These are phyloP conservation scores for Babylonia areolata DNA, from an alignment of 1,140 invertebrate genomes.

Conservation along the genomic window DNA sequence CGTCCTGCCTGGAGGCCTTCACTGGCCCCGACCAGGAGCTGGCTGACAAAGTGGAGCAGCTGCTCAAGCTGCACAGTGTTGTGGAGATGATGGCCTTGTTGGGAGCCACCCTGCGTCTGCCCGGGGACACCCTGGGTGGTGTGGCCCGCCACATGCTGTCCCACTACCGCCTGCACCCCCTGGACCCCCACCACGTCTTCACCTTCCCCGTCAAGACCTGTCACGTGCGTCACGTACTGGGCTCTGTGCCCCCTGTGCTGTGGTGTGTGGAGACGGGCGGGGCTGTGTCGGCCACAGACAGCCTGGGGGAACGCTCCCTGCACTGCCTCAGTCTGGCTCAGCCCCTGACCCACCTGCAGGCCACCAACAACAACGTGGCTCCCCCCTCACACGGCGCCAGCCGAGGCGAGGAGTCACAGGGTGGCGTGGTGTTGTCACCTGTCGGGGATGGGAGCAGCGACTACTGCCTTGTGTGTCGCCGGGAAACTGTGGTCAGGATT, in stretches of 20 bases:
- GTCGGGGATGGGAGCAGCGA: background rate
- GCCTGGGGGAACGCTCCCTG: slow-evolving; percentile 45
- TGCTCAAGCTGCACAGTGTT: slow-evolving; percentile 60
- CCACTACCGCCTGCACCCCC: slow-evolving; percentile 51
- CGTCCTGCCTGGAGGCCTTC: slow-evolving; percentile 50
- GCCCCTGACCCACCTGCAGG: slow-evolving; percentile 51
- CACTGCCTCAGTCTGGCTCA: slow-evolving; percentile 48
- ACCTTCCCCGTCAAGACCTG: slow-evolving; percentile 55
- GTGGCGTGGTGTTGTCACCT: background rate
- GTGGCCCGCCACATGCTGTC: slow-evolving; percentile 55
- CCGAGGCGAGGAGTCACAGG: background rate
- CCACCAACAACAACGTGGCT: background rate
- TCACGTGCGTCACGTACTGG: slow-evolving; percentile 47
- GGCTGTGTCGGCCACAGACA: slow-evolving; percentile 41
- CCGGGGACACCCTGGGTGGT: slow-evolving; percentile 46
- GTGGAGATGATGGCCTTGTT: slow-evolving; percentile 63
- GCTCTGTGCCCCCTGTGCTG: slow-evolving; percentile 48
- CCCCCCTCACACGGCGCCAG: background rate
- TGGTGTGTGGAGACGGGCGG: slow-evolving; percentile 42
- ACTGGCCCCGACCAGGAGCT: slow-evolving; percentile 38
- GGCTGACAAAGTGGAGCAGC: slow-evolving; percentile 43
- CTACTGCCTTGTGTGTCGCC: no score
- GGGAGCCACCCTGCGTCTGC: slow-evolving; percentile 57
- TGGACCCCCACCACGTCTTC: slow-evolving; percentile 53
- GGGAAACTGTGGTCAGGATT: no score